Conservation (phyloP, 2,797 vertebrate species). For the Micrastur ruficollis region DNA sequence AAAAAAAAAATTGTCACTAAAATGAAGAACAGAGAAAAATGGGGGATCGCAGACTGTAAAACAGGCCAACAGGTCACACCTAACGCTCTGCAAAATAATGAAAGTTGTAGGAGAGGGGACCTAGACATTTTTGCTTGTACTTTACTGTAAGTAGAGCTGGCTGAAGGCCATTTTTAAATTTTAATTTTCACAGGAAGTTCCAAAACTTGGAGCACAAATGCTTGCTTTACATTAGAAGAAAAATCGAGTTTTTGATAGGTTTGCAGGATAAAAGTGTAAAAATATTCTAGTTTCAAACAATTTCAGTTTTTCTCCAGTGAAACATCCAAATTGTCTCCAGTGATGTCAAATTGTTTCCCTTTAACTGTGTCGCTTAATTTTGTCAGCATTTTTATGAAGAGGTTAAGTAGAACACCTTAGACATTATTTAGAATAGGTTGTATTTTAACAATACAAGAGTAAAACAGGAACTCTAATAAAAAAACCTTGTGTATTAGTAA, state of each 20-base stretch:
- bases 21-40: neutral
- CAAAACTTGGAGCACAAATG: neutral
- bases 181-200: neutral
- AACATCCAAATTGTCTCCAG: neutral
- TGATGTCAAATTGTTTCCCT: neutral
- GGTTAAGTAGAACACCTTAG: neutral
- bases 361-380: neutral
- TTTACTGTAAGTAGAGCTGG: neutral
- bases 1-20: neutral
- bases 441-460: neutral
- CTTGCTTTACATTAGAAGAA: neutral
- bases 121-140: neutral
- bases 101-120: neutral
- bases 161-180: neutral
- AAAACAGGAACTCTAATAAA: neutral
- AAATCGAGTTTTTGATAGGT: neutral
- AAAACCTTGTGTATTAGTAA: neutral
- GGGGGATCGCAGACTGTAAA: neutral
- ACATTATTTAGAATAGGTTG: neutral
- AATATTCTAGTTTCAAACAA: neutral
- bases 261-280: neutral
- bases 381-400: neutral
- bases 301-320: neutral
- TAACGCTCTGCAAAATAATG: neutral
- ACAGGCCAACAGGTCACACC: neutral